Conservation (phyloP, 2,888 invertebrate species). For the Chromoteleia sp. region DNA sequence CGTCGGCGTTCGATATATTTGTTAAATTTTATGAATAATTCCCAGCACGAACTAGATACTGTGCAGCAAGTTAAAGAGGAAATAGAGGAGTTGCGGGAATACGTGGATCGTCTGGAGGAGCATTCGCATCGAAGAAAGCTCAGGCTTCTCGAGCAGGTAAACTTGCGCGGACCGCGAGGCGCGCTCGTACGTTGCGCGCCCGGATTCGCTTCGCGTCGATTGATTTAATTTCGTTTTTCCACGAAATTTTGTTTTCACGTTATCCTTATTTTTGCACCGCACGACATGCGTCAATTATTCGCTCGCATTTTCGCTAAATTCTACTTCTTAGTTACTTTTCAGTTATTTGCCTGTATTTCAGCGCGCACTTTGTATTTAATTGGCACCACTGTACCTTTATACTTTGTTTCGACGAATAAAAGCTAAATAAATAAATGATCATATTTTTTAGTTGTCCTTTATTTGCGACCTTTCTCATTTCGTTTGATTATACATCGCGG, state of each 20-base stretch:
- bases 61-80: conserved; percentile 98
- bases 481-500: conserved; percentile 4
- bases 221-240: conserved; percentile 29
- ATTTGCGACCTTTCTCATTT: conserved; percentile 30
- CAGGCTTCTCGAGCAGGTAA: conserved; percentile 96
- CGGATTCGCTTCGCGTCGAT: conserved; percentile 15
- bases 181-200: conserved; percentile 2
- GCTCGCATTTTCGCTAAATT: too few species aligned
- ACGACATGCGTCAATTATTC: conserved; percentile 1
- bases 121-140: conserved; percentile 95
- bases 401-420: not conserved
- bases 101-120: conserved; percentile 96
- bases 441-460: conserved; percentile 24
- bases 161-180: conserved; percentile 21
- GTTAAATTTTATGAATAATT: conserved; percentile 49
- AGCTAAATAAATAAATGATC: conserved; percentile 17
- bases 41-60: conserved; percentile 93
- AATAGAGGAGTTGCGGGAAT: conserved; percentile 96
- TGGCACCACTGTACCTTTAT: too few species aligned
- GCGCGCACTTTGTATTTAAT: too few species aligned
- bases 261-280: conserved; percentile 1
- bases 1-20: conserved; percentile 23
- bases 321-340: too few species aligned
- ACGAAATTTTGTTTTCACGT: conserved; percentile 4
- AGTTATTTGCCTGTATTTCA: too few species aligned